phyloP scores from a whole-genome alignment of 2,888 invertebrate genomes.

The Drosophila niveifrons region DNA sequence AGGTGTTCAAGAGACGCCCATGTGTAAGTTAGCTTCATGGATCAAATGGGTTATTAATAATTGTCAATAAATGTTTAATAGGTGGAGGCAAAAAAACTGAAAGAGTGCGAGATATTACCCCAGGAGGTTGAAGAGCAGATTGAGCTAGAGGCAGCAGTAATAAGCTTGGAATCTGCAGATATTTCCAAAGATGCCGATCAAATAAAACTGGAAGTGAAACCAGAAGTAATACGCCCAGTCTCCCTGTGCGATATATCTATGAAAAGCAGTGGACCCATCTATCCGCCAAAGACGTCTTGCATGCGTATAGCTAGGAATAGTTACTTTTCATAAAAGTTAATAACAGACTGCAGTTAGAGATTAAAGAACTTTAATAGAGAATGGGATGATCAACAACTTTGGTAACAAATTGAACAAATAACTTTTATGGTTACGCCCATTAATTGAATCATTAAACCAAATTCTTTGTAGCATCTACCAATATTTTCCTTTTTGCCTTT shows the following conservation, averaged over 20 bases:
- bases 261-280: constrained; percentile 62
- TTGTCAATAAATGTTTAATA: background rate
- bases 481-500: constrained; percentile 33
- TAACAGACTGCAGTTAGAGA: constrained; percentile 18
- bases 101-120: background rate
- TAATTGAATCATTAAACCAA: constrained; percentile 26
- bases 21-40: constrained; percentile 41
- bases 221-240: background rate
- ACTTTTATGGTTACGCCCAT: constrained; percentile 33
- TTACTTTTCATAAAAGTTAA: constrained; percentile 78
- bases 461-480: constrained; percentile 52
- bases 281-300: constrained; percentile 77
- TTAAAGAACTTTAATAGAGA: constrained; percentile 61
- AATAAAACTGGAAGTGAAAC: background rate
- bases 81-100: constrained; percentile 6
- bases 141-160: background rate
- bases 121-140: background rate
- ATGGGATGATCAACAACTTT: constrained; percentile 39
- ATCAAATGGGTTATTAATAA: background rate
- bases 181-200: background rate
- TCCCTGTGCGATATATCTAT: constrained; percentile 25
- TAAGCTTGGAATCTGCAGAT: background rate
- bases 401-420: constrained; percentile 52
- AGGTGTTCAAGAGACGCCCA: constrained; percentile 33
- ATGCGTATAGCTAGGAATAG: constrained; percentile 82